phyloP scores from a whole-genome alignment of 2,797 vertebrate genomes.

The Catharus ustulatus region DNA sequence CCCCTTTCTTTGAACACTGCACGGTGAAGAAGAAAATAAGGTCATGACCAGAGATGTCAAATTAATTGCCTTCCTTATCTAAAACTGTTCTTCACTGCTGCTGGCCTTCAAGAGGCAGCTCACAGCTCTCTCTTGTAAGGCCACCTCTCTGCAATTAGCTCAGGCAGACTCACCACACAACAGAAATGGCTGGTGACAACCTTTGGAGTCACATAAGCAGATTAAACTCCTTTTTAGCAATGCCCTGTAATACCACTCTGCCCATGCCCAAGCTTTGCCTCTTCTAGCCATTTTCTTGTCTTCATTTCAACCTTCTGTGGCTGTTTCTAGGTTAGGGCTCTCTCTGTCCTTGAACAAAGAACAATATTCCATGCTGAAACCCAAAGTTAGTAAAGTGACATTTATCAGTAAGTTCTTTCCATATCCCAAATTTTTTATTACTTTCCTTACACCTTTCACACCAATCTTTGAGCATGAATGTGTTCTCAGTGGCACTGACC shows the following conservation, averaged over 20 bases:
- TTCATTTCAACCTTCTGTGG: not conserved
- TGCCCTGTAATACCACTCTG: not conserved
- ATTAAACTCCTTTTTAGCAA: not conserved
- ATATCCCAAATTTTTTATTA: not conserved
- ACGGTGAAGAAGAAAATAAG: conserved; percentile 20
- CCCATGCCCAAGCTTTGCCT: not conserved
- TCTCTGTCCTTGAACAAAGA: not conserved
- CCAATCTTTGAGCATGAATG: not conserved
- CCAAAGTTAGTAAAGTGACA: not conserved
- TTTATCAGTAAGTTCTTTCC: not conserved
- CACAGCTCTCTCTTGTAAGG: not conserved
- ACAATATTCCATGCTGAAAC: not conserved
- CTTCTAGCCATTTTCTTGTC: not conserved
- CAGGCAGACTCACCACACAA: not conserved
- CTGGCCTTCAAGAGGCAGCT: not conserved
- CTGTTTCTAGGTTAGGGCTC: not conserved
- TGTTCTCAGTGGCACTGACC: not conserved
- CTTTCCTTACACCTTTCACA: not conserved
- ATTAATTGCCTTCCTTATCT: conserved; percentile 47
- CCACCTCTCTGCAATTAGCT: not conserved
- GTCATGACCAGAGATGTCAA: not conserved
- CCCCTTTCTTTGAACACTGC: not conserved
- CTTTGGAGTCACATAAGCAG: not conserved
- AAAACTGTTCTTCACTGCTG: not conserved
- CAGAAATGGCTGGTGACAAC: not conserved